Base-by-base conservation (phyloP, 2,888 invertebrate species). In the Drosophila austrosaltans region DNA sequence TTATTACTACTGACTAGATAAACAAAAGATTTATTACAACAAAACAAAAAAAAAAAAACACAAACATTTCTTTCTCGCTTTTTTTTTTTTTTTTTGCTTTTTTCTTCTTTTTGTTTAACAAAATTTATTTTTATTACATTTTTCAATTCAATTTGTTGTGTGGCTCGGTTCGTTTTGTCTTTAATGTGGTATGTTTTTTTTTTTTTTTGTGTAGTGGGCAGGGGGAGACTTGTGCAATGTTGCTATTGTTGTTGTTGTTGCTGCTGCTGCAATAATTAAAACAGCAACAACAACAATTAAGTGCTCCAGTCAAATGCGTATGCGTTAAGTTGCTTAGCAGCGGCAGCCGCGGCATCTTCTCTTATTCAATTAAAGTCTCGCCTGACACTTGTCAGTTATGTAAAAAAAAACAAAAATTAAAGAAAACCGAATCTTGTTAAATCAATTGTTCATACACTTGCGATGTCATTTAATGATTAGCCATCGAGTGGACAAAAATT, bases 1-100 rank as follows among this genome's bases (percentile, higher is more conserved):
- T 48, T 48, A 48, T 36, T 8, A 48, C 48, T 8, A 48, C 48
- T 48, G 48, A 44, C 40, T 59, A 63, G 63, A 58, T 72, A 75
- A 79, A 85, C 76, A 89, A 89, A 87, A 87, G 86, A 87, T 89
- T 89, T 84, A 85, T 85, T 89, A 82, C 86, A 78, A 79, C 73
- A 53, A 75, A 82, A 54, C 74, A 75, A 48, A 39, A 39, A 40
- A 40, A 75, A 48, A 39, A 39, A 40, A 40, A 40, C n/a, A 40
- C 48, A 40, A 40, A 40, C 48, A 48, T 48, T 48, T 48, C 48
- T 85, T 87, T 85, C 75, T 68, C 53, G 39, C 56, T 63, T 70
- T 22, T 61, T 64, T 61, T 59, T n/a, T n/a, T n/a, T 25, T 57
- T 44, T 0, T 16, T 16, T 16, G 16, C 16, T 36, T 22, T 56